Base-by-base conservation (phyloP, 1,140 invertebrate species). In the Orius laevigatus region DNA sequence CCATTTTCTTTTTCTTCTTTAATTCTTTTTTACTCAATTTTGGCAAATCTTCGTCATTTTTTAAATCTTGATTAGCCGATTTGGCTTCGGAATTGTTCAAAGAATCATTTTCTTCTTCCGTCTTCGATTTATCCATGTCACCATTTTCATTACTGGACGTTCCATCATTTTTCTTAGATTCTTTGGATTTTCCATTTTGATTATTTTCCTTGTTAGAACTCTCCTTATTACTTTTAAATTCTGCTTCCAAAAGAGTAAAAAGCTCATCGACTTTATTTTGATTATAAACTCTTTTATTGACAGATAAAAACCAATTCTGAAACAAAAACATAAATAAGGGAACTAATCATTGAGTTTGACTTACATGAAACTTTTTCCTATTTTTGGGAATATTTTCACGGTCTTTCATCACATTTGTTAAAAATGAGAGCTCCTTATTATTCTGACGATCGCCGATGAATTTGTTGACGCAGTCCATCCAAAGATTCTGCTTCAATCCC, bases 281-380 rank as follows among this genome's bases (percentile, higher is more conserved):
- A 8, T 25, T 25, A 8, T 25, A 25, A 4, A 25, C 25, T 25
- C 25, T 25, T 8, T 25, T 25, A 25, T 25, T 25, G 8, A 8
- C 8, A 4, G 25, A 25, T 8, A 25, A 4, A 25, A 25, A 25
- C 25, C 25, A 25, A 25, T 25, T 25, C 36, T 38, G 36, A 38
- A 38, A 38, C 33, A 38, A 12, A n/a, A n/a, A 38, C 5, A 16
- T n/a, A n/a, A n/a, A 38, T 38, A n/a, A 38, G 10, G 10, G 3
- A 16, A 38, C 3, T 3, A 3, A 38, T 38, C 10, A 38, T 38
- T 38, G 10, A 10, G 36, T 16, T 34, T n/a, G 1, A 51, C 44
- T 47, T 34, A 52, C 51, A 12, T 43, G 31, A 36, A 52, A 52
- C 19, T 52, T 52, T 10, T 47, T 41, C 16, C 48, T 46, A 12